Conservation (phyloP, 2,888 invertebrate genomes). For the Prosapia bicincta region DNA sequence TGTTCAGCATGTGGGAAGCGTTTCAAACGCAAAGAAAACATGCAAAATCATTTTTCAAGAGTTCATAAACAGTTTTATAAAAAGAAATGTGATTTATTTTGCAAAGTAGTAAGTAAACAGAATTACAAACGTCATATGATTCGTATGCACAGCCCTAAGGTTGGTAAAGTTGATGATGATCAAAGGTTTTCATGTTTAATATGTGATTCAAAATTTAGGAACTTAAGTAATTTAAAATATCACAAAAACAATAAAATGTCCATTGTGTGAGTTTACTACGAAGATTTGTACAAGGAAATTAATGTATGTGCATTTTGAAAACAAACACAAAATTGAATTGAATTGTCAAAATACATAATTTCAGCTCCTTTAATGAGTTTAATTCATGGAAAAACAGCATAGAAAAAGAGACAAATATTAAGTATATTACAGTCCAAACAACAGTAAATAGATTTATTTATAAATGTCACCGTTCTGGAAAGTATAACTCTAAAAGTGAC, state of each 20-base stretch:
- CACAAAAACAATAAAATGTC: neutral
- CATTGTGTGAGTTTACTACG: neutral
- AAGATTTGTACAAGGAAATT: neutral
- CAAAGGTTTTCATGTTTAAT: neutral
- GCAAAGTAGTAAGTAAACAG: neutral
- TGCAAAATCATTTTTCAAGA: neutral
- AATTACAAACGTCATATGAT: neutral
- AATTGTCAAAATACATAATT: neutral
- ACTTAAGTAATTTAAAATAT: neutral
- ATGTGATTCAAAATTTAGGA: neutral
- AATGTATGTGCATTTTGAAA: neutral
- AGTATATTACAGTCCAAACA: neutral
- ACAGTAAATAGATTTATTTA: neutral
- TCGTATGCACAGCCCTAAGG: neutral
- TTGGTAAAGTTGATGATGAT: no score
- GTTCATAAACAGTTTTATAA: neutral
- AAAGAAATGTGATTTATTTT: neutral
- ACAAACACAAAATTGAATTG: neutral
- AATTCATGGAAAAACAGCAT: neutral
- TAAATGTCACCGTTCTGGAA: neutral
- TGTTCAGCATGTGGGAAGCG: neutral
- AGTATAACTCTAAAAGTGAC: neutral
- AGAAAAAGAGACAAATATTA: neutral
- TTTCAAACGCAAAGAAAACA: neutral
- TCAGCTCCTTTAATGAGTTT: neutral